Base-by-base conservation (phyloP, 2,888 invertebrate species). In the Falcaria lacertinaria region DNA sequence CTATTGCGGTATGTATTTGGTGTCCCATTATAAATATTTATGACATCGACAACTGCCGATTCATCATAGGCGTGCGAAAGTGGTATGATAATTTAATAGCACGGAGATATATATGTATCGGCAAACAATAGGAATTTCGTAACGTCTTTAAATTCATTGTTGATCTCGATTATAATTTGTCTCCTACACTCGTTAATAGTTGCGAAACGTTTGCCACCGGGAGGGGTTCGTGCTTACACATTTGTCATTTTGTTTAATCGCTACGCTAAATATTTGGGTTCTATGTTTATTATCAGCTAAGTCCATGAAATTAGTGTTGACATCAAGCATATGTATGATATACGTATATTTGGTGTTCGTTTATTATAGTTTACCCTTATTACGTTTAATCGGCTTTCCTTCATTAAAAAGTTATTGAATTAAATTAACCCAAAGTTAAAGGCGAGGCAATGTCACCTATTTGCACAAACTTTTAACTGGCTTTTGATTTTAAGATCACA, bases 101-200 rank as follows among this genome's bases (percentile, higher is more conserved):
- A 43, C 49, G 58, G 47, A 52, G 47, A 57, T 66, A 72, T n/a
- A n/a, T 72, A 62, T 63, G 60, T 69, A 72, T 67, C 67, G 58
- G 56, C 64, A 71, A 74, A 82, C 81, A 80, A 80, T 81, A 56
- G 60, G 35, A 19, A 39, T 73, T 63, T 74, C 60, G 75, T 51
- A 79, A 80, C 64, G 48, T 65, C 61, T 65, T 64, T 64, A 69
- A 61, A 74, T 72, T 70, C 71, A 72, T 75, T 68, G 69, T 62
- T 74, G 74, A 78, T 78, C 67, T 68, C 55, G 43, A 52, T 69
- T 65, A 80, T 74, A 77, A 77, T 79, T 79, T 73, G 69, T 77
- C 80, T 78, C 78, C 79, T 78, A 80, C 77, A 71, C 68, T 58
- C 46, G 44, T 43, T 44, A 41, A 34, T 33, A 35, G 47, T 68